Evolutionary conservation across 1,140 invertebrate genomes (phyloP).

Genomic region (Nasonia giraulti): DNA sequence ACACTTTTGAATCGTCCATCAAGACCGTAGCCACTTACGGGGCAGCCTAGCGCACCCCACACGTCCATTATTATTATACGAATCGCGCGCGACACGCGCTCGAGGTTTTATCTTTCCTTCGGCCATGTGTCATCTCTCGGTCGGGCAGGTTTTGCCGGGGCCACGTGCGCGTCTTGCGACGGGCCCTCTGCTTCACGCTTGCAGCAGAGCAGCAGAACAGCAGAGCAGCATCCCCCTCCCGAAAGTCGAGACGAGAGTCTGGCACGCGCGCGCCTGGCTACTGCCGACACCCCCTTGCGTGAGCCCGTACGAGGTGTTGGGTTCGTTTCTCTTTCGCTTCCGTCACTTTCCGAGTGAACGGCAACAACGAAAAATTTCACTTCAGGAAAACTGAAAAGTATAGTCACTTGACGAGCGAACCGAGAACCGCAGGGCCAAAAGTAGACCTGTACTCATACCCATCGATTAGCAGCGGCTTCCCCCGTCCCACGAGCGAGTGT

Average conservation of each 20-base stretch:
- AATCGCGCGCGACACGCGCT: conserved; percentile 20
- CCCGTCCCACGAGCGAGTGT: too few relatives aligned
- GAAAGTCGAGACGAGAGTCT: not conserved
- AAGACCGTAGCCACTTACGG: too few relatives aligned
- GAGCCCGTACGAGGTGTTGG: not conserved
- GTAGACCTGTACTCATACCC: too few relatives aligned
- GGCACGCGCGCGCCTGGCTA: not conserved
- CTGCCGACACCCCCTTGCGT: too few relatives aligned
- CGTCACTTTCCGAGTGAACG: too few relatives aligned
- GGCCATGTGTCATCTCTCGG: conserved; percentile 49
- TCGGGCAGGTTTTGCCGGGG: conserved; percentile 35
- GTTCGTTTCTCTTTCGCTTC: not conserved
- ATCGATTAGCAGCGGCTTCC: not conserved
- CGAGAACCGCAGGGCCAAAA: too few relatives aligned
- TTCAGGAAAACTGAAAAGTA: too few relatives aligned
- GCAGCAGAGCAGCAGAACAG: too few relatives aligned
- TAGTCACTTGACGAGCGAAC: too few relatives aligned
- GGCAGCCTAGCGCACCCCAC: too few relatives aligned
- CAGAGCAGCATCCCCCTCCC: not conserved
- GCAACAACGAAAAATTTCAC: too few relatives aligned
- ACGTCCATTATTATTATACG: not conserved
- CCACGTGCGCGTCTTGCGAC: conserved; percentile 50
- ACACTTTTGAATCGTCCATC: too few relatives aligned
- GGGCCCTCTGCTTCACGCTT: not conserved
- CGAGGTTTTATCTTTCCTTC: conserved; percentile 48